Evolutionary conservation across 53 echinoderm and acorn worm genomes (phyloP).

Genomic region (Temnopleurus reevesii): DNA sequence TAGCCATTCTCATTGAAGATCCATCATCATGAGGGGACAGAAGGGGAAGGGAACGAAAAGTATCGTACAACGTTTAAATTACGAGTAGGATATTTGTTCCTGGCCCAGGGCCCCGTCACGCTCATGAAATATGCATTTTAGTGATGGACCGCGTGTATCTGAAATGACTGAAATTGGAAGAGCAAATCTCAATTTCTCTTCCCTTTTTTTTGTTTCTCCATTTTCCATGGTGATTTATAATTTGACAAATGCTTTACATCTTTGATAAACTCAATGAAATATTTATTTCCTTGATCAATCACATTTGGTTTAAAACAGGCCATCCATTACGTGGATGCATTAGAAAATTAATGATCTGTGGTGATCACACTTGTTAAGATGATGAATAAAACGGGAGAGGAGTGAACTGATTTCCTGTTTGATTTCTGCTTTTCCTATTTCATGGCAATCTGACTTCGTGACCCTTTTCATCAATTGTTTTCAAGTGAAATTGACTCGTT

Average conservation of each 20-base stretch:
- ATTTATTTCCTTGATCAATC: too few relatives aligned
- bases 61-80: neutral
- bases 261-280: too few relatives aligned
- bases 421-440: too few relatives aligned
- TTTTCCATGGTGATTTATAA: neutral
- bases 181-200: neutral
- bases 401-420: too few relatives aligned
- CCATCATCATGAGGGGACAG: neutral
- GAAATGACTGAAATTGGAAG: neutral
- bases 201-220: neutral
- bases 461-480: too few relatives aligned
- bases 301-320: too few relatives aligned
- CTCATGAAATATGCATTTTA: conserved; percentile 25
- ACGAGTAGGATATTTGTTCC: neutral
- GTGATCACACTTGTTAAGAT: too few relatives aligned
- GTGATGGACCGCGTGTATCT: neutral
- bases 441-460: too few relatives aligned
- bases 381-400: too few relatives aligned
- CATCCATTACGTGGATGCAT: too few relatives aligned
- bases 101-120: neutral
- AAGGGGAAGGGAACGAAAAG: neutral
- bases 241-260: neutral
- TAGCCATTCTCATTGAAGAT: neutral
- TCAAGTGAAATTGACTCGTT: too few relatives aligned
- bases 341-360: too few relatives aligned